These are phyloP conservation scores for Paedocypris micromegethes DNA, from an alignment of 2,797 vertebrate species.

Conservation along the genomic window DNA sequence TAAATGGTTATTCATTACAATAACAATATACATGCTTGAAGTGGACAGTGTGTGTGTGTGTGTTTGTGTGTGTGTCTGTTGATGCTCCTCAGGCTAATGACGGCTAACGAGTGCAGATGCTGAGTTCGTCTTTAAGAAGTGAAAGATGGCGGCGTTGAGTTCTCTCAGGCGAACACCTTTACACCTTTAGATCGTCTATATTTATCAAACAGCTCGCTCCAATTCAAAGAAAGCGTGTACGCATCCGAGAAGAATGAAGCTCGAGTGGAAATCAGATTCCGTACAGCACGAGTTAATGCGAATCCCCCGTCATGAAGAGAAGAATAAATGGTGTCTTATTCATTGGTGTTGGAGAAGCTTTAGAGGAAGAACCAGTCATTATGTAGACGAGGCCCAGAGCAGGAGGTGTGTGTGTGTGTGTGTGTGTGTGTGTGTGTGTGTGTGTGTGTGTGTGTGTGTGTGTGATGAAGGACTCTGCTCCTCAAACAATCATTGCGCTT, in stretches of 20 bases:
- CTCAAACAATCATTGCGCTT: conserved; percentile 42
- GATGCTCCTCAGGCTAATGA: conserved; percentile 43
- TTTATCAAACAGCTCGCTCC: conserved; percentile 20
- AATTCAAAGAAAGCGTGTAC: conserved; percentile 36
- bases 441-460: not conserved
- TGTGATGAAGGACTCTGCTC: conserved; percentile 40
- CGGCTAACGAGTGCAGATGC: conserved; percentile 39
- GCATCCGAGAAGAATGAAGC: too few species aligned
- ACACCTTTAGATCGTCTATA: conserved; percentile 23
- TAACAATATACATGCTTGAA: not conserved
- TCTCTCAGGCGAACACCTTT: conserved; percentile 22
- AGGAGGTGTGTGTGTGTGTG: conserved; percentile 8
- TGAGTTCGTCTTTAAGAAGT: conserved; percentile 36
- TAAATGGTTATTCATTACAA: too few species aligned
- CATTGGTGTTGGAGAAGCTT: too few species aligned
- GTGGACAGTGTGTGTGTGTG: conserved; percentile 9
- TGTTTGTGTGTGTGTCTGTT: conserved; percentile 26
- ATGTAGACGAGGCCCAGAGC: too few species aligned
- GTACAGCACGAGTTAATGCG: too few species aligned
- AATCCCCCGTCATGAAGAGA: too few species aligned
- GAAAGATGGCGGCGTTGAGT: conserved; percentile 21
- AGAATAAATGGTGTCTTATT: too few species aligned
- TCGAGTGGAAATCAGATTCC: too few species aligned
- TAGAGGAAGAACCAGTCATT: too few species aligned
- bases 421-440: conserved; percentile 4